Base-by-base conservation (phyloP, 2,888 invertebrate species). In the Lepidocyrtinus sp. region DNA sequence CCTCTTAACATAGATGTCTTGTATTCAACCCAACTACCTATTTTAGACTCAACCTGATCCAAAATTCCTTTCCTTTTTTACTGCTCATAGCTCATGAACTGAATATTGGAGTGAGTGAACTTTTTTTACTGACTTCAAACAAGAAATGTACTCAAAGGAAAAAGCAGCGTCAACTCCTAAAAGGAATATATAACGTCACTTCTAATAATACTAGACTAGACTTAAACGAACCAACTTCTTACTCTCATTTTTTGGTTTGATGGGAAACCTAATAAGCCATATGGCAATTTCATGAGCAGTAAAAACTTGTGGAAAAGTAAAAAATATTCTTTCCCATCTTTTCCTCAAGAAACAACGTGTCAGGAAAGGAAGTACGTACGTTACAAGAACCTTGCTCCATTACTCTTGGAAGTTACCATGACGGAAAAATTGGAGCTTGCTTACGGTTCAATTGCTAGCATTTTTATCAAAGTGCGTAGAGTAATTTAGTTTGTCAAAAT, bases 171-270 rank as follows among this genome's bases (percentile, higher is more conserved):
- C 45, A 45, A 62, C 45, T 24, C 21, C 26, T 21, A 70, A 63
- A 19, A 65, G 15, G 36, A 46, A 46, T 72, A 55, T 70, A 61
- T 61, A 59, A 59, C 27, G 21, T 19, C 22, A 26, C 25, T 64
- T 59, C 17, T 59, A 17, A 25, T 12, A 64, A 17, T 67, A 45
- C 36, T 67, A 17, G 22, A 67, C 67, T 36, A 21, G 55, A 36
- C 55, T 64, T 45, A 67, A 45, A 46, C 45, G 67, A 67, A 17
- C 36, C 45, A 45, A 67, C 67, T 64, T 26, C 25, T 69, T 55
- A 68, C 46, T 67, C 59, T 69, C 69, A 69, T 69, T 22, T 15
- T 59, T 25, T 55, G 25, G 50, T 55, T 65, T 69, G 55, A 69
- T 55, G 59, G 22, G 69, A 55, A 69, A 69, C 45, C 21, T 67